These are phyloP conservation scores for Eleginops maclovinus DNA, from an alignment of 2,113 vertebrate genomes.

Conservation along the genomic window DNA sequence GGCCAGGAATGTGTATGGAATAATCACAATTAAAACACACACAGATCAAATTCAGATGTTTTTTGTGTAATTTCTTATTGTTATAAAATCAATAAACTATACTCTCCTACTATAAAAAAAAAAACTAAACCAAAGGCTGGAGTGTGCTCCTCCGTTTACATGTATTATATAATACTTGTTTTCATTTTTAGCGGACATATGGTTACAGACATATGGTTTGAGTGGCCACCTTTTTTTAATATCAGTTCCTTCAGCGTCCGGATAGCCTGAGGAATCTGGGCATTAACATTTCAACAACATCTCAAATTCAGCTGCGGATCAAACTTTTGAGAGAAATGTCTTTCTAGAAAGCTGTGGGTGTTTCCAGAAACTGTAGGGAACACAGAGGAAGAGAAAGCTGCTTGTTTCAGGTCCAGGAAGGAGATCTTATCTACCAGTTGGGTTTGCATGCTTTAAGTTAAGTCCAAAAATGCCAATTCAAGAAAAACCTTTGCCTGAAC, in stretches of 20 bases:
- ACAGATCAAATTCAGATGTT: constrained; percentile 48
- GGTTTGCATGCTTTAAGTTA: not conserved
- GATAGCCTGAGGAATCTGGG: constrained; percentile 30
- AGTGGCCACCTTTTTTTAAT: constrained; percentile 40
- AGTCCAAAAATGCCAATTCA: constrained; percentile 4
- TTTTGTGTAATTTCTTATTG: constrained; percentile 2
- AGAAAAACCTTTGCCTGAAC: not conserved
- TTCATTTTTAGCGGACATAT: constrained; percentile 36
- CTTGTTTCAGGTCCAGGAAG: constrained; percentile 35
- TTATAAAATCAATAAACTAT: not conserved
- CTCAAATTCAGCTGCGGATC: constrained; percentile 41
- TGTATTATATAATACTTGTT: constrained; percentile 48
- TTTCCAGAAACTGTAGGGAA: constrained; percentile 56
- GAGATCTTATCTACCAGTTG: constrained; percentile 57
- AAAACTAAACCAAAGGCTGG: constrained; percentile 18
- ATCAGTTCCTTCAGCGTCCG: constrained; percentile 25
- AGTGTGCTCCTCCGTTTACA: constrained; percentile 24
- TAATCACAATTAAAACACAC: constrained; percentile 57
- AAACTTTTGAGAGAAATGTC: constrained; percentile 25
- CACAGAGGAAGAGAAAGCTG: constrained; percentile 53
- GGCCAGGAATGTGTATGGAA: constrained; percentile 86
- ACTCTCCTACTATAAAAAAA: not conserved
- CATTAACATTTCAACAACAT: constrained; percentile 49
- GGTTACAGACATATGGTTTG: constrained; percentile 35
- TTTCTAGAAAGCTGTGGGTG: constrained; percentile 27